Conservation (phyloP, 2,797 vertebrate species). For the Sebastes vulpes region DNA sequence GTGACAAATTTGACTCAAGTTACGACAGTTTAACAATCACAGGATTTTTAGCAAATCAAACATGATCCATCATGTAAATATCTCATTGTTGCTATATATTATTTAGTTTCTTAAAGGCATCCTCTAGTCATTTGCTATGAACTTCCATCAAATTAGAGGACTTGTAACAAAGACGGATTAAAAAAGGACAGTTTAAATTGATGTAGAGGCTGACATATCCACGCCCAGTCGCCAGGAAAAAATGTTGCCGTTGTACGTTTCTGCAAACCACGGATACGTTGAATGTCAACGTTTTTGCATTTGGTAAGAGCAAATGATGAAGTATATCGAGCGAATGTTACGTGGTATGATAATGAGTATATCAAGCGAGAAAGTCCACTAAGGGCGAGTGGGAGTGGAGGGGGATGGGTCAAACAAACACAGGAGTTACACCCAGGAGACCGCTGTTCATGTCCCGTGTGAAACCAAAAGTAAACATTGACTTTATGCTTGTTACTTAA, state of each 20-base stretch:
- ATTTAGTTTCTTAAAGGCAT: background rate
- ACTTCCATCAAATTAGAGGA: background rate
- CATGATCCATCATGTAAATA: background rate
- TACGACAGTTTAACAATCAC: background rate
- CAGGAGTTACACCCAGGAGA: too few species aligned
- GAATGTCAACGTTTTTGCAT: background rate
- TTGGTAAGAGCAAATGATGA: fast-evolving
- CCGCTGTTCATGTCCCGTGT: too few species aligned
- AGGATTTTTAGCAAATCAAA: background rate
- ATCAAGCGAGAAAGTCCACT: too few species aligned
- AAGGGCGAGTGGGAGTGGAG: too few species aligned
- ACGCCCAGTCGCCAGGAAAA: fast-evolving
- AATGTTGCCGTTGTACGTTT: background rate
- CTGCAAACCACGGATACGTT: background rate
- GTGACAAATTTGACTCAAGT: background rate
- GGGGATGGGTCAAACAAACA: too few species aligned
- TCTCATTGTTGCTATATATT: background rate
- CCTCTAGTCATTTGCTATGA: background rate
- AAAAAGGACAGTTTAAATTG: background rate
- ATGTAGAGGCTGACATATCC: background rate
- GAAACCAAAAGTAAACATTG: too few species aligned
- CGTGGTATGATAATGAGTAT: too few species aligned
- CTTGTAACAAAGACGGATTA: background rate
- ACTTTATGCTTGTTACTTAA: too few species aligned
- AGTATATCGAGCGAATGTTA: too few species aligned